phyloP scores from a whole-genome alignment of 2,888 invertebrate genomes.

The Pammene aurita region DNA sequence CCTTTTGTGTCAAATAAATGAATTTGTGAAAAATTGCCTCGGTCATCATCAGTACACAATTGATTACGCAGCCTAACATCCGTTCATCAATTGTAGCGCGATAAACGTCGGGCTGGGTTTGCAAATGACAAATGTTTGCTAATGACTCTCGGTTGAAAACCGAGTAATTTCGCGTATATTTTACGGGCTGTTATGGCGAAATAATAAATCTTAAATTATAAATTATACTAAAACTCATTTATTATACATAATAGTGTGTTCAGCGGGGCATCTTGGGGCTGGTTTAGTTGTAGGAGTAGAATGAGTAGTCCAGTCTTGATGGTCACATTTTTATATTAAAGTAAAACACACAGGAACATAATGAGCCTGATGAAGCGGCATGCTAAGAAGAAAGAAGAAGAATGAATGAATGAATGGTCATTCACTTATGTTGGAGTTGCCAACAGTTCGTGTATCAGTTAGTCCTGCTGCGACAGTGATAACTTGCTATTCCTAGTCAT shows the following conservation, averaged over 20 bases:
- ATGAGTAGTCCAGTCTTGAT: too few relatives aligned
- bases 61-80: conserved; percentile 74
- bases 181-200: conserved; percentile 60
- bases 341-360: too few relatives aligned
- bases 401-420: too few relatives aligned
- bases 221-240: neutral
- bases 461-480: too few relatives aligned
- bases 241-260: neutral
- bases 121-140: conserved; percentile 80
- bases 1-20: conserved; percentile 39
- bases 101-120: conserved; percentile 76
- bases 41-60: conserved; percentile 70
- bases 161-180: conserved; percentile 69
- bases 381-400: too few relatives aligned
- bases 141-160: conserved; percentile 70
- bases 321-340: too few relatives aligned
- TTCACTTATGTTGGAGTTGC: too few relatives aligned
- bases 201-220: conserved; percentile 51
- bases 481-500: too few relatives aligned
- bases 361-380: too few relatives aligned
- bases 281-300: too few relatives aligned
- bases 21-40: conserved; percentile 52
- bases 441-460: too few relatives aligned
- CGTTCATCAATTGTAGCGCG: conserved; percentile 77
- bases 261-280: too few relatives aligned